Evolutionary conservation across 2,797 vertebrate genomes (phyloP), one percentile per base, ranked within the genome.

Genomic region (Coreius guichenoti): DNA sequence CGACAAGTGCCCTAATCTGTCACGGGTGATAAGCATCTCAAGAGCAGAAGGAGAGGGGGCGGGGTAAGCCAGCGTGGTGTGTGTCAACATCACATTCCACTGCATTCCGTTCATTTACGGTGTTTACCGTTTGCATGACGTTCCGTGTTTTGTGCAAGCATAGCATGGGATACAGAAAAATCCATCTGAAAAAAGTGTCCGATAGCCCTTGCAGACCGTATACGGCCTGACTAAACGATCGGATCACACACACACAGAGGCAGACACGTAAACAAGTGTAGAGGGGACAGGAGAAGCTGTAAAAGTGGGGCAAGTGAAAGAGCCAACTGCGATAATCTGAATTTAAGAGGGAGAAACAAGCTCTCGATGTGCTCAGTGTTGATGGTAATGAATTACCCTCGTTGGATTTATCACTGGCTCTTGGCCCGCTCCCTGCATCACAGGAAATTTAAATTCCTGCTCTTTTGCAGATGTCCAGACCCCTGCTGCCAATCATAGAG

Each of bases 361-460:
- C 79, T 69, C 80, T 77, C 12, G 54, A 81, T 45, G n/a, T 61
- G 78, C 13, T 86, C 82, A 87, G 85, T 76, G 56, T 63, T 86
- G 85, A 82, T 88, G 80, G 86, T 91, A 88, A 92, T 92, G 89
- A 91, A 86, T 90, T 87, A 87, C 81, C 75, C 88, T 86, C 86
- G 85, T 88, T 78, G 45, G 85, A 83, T 76, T 88, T 75, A 92
- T 89, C 89, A 73, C 70, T 47, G 47, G 87, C 68, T 11, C 89
- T 82, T 47, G 67, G 82, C 86, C 67, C 84, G 77, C 61, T 80
- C 26, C 89, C 89, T 26, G 54, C 67, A 76, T 84, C 51, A 79
- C 45, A 87, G 83, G 31, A 86, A 83, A 89, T 82, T 82, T 63
- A 7, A 51, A 39, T 87, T 82, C 56, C 81, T 70, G 54, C 82